Conservation (phyloP, 2,797 vertebrate genomes). For the Simalia tracyae region DNA sequence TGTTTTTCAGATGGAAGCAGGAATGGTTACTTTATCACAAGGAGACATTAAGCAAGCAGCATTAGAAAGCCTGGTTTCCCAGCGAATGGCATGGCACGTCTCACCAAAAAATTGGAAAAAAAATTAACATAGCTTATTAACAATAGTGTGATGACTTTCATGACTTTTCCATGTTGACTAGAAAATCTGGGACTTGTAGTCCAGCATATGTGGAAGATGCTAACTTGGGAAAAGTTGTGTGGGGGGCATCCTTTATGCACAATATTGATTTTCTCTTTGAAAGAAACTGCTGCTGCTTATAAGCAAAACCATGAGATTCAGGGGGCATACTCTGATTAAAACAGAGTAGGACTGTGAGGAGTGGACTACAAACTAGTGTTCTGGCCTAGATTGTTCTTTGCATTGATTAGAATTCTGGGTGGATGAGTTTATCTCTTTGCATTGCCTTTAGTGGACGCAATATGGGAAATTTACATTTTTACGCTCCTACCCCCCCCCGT, state of each 20-base stretch:
- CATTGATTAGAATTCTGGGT: background rate
- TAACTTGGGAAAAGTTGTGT: background rate
- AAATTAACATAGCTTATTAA: background rate
- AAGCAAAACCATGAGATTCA: background rate
- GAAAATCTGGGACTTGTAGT: background rate
- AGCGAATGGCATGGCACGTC: background rate
- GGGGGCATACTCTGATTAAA: background rate
- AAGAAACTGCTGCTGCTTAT: background rate
- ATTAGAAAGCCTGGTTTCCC: background rate
- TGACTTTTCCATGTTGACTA: background rate
- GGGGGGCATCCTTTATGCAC: background rate
- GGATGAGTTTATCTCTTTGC: background rate
- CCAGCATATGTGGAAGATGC: background rate
- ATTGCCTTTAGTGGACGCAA: background rate
- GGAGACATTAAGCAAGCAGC: background rate
- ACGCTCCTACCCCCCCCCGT: background rate
- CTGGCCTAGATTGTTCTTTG: background rate
- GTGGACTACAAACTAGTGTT: background rate
- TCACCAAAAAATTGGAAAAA: background rate
- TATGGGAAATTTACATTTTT: background rate
- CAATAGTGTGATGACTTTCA: background rate
- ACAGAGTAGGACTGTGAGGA: no score
- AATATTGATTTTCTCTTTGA: background rate
- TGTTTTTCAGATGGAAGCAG: background rate
- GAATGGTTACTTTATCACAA: background rate